Evolutionary conservation across 2,888 invertebrate species (phyloP).

Genomic region (Harpalus rubripes): DNA sequence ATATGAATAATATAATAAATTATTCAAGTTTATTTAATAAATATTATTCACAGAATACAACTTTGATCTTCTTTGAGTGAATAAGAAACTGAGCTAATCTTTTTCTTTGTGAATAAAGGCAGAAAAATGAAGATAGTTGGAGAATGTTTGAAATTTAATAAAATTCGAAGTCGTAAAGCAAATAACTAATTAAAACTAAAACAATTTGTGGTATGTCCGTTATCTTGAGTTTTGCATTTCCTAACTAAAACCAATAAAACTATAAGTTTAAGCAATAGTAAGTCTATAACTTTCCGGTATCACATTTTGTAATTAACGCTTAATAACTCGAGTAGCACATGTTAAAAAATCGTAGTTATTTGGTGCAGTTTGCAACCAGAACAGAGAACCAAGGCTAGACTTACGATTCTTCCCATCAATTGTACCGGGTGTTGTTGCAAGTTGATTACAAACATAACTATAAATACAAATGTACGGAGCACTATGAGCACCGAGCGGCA

Average conservation of each 20-base stretch:
- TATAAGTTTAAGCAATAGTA: conserved; percentile 34
- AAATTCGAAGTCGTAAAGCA: conserved; percentile 22
- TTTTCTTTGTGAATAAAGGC: neutral
- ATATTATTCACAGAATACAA: too few species aligned
- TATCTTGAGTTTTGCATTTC: conserved; percentile 36
- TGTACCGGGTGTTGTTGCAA: conserved; percentile 70
- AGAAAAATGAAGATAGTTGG: conserved; percentile 27
- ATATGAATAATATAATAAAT: too few species aligned
- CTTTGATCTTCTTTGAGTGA: neutral
- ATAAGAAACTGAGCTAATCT: neutral
- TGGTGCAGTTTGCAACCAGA: conserved; percentile 5
- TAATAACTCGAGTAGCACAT: conserved; percentile 45
- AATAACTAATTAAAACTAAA: conserved; percentile 55
- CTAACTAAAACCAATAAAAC: conserved; percentile 44
- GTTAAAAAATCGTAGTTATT: conserved; percentile 50
- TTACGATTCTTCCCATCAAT: conserved; percentile 50
- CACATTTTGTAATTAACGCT: conserved; percentile 41
- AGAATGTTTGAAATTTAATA: conserved; percentile 18
- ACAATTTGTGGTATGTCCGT: conserved; percentile 50
- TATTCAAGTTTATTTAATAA: too few species aligned
- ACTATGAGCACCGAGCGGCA: conserved; percentile 11
- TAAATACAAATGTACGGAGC: conserved; percentile 75
- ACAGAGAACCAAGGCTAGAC: conserved; percentile 22
- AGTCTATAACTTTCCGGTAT: conserved; percentile 43
- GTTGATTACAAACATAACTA: conserved; percentile 77